Base-by-base conservation (phyloP, 2,888 invertebrate species). In the Pseudoips prasinana region DNA sequence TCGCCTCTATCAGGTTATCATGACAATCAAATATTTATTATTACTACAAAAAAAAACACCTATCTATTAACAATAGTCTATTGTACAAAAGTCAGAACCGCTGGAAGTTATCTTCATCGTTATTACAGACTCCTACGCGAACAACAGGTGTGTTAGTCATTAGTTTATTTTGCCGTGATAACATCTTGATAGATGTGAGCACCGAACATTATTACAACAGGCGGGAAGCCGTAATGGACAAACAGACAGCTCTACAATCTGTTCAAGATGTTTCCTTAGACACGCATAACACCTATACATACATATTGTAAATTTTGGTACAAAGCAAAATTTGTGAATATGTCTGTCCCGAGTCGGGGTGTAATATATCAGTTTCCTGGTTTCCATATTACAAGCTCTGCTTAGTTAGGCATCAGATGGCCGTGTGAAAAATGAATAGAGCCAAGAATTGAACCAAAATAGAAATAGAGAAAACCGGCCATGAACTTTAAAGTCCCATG, bases 181-280 rank as follows among this genome's bases (percentile, higher is more conserved):
- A 59, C 62, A 87, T 87, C 86, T 85, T 82, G 82, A 85, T 72
- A 75, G 77, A 80, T 76, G 79, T 75, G 67, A 67, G 68, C 75
- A 73, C 64, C 67, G 65, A 70, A 74, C 78, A 74, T 71, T 70
- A 76, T 74, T 76, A 84, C 81, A 83, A 79, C 76, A 55, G 75
- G 63, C 71, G 70, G 62, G 66, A 64, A 77, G 75, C 70, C 64
- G 73, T 84, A 83, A 85, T 85, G 77, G 80, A 78, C 75, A 58
- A 66, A 66, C 63, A 62, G 56, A 73, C 69, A 67, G 52, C 49
- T 51, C 62, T 46, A 55, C n/a, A n/a, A n/a, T n/a, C n/a, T n/a
- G n/a, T n/a, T n/a, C n/a, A n/a, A n/a, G n/a, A n/a, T n/a, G n/a
- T n/a, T n/a, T n/a, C n/a, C n/a, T n/a, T n/a, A n/a, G n/a, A n/a